Evolutionary conservation across 64 coral and sea anemone species (phyloP).

Genomic region (Montipora cactus): DNA sequence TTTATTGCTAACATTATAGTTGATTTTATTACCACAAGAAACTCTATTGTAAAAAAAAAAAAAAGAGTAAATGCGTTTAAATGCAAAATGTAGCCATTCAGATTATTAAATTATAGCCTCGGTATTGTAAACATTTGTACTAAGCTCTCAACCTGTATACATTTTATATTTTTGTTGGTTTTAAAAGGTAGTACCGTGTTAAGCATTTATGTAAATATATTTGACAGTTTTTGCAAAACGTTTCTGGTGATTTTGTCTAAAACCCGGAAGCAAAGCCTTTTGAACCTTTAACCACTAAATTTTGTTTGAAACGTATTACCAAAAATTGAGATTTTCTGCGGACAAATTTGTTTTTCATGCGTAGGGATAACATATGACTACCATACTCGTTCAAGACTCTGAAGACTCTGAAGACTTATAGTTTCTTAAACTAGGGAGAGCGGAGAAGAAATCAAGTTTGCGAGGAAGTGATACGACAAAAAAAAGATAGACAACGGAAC

Average conservation of each 20-base stretch:
- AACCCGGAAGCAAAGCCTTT: not conserved
- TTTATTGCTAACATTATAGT: not conserved
- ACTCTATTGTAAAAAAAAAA: conserved; percentile 6
- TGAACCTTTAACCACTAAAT: not conserved
- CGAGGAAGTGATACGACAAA: not conserved
- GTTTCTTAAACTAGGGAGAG: too few species aligned
- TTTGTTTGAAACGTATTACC: not conserved
- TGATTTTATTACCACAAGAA: not conserved
- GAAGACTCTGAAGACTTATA: too few species aligned
- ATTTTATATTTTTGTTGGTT: conserved; percentile 7
- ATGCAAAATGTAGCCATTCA: conserved; percentile 8
- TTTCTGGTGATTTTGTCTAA: conserved; percentile 1
- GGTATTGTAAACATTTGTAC: conserved; percentile 39
- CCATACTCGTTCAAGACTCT: too few species aligned
- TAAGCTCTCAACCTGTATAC: conserved; percentile 13
- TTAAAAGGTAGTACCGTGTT: not conserved
- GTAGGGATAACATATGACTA: not conserved
- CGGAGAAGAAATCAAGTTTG: too few species aligned
- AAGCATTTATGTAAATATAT: conserved; percentile 17
- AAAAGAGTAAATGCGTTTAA: conserved; percentile 1
- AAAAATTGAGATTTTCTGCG: not conserved
- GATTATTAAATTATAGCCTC: conserved; percentile 5
- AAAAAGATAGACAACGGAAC: not conserved
- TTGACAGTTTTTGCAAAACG: conserved; percentile 15
- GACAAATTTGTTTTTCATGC: not conserved